Base-by-base conservation (phyloP, 2,797 vertebrate species). In the Sylvilagus floridanus region DNA sequence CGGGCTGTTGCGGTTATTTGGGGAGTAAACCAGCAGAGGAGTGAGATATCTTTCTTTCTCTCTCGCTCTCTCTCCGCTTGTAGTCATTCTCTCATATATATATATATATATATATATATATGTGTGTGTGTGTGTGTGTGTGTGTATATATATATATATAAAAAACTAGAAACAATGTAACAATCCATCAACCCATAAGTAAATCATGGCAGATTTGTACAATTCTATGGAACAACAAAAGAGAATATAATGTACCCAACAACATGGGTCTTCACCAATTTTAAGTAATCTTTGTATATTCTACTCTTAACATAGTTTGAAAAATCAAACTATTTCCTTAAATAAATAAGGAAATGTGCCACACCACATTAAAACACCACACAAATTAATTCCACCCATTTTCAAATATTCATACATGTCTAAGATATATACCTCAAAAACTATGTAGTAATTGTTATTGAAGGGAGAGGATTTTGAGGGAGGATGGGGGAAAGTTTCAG, bases 301-400 rank as follows among this genome's bases (percentile, higher is more conserved):
- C 95, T 89, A 63, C 88, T 94, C 93, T 57, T 88, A 83, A 94
- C 85, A 26, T 35, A 72, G 60, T 84, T 91, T 91, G 57, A 65
- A 91, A 96, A 94, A 68, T 69, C 73, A 95, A 91, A 85, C 52
- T 81, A 24, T 65, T 95, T 93, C 62, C 87, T 87, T 16, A 71
- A 75, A 81, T 72, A 96, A 75, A 19, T 78, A n/a, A 90, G 35
- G 16, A 72, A 95, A 82, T 81, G 16, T 76, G 62, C 90, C 84
- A 52, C 6, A 30, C n/a, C 24, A 5, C 57, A 82, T 95, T 93
- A 75, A 96, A 93, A 93, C 28, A 71, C 52, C 54, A 50, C 73
- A 65, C 11, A 54, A 76, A 94, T 94, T 91, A 71, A 69, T 32
- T 87, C 63, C 88, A 86, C 7, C 24, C 91, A 86, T 68, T 93